Percentiles rank a stretch among this genome's conserved stretches.
Evolutionary conservation across 1,140 invertebrate species (phyloP).

Genomic region (Cherax quadricarinatus): DNA sequence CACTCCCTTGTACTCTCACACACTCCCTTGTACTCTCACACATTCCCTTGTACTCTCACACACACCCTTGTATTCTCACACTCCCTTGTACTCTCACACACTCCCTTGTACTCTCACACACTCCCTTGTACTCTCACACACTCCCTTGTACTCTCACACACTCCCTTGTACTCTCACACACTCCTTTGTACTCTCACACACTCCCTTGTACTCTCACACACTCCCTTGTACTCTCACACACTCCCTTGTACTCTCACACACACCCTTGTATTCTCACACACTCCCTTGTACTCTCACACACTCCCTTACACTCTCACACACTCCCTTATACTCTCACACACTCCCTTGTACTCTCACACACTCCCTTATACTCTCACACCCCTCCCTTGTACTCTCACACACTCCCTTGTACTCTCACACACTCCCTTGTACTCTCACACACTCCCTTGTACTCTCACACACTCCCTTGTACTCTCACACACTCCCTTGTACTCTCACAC

Average conservation of each 20-base stretch:
- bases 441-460: too few relatives aligned
- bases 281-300: too few relatives aligned
- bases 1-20: not conserved
- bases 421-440: too few relatives aligned
- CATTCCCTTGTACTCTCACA: not conserved
- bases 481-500: not conserved
- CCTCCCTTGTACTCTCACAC: too few relatives aligned
- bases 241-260: too few relatives aligned
- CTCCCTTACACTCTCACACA: too few relatives aligned
- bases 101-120: not conserved
- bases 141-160: not conserved
- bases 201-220: not conserved
- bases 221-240: not conserved
- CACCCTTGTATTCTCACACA: too few relatives aligned
- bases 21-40: not conserved
- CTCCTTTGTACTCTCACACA: not conserved
- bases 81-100: not conserved
- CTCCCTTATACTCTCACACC: too few relatives aligned
- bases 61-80: not conserved
- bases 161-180: too few relatives aligned
- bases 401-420: too few relatives aligned
- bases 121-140: not conserved
- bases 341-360: too few relatives aligned
- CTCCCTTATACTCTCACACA: too few relatives aligned
- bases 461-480: not conserved